A percentile compares a stretch with the other conserved stretches of the same genome.
These are phyloP conservation scores for Pseudochirops cupreus DNA, from an alignment of 2,797 vertebrate species.

Conservation along the genomic window DNA sequence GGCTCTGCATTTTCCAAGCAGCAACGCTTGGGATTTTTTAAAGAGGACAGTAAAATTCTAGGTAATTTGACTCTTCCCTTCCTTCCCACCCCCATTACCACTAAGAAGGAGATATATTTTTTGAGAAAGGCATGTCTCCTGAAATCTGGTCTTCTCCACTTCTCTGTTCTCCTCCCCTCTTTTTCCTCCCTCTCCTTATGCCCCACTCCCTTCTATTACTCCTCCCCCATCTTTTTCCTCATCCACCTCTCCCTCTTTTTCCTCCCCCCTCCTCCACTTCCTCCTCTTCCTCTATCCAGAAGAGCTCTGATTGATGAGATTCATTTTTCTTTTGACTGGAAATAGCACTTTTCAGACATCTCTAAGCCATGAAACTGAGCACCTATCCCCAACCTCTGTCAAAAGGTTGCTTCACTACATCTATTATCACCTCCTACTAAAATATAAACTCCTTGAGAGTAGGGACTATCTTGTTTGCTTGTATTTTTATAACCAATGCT, in stretches of 20 bases:
- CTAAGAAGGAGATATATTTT: background rate
- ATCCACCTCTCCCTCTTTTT: background rate
- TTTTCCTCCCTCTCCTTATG: background rate
- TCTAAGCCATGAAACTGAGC: background rate
- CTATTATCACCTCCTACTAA: background rate
- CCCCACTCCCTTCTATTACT: background rate
- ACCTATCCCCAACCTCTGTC: background rate
- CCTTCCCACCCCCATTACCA: background rate
- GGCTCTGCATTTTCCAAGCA: background rate
- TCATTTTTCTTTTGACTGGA: background rate
- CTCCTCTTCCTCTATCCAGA: background rate
- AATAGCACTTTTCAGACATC: background rate
- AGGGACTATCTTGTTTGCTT: background rate
- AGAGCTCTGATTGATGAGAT: background rate
- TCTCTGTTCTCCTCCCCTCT: background rate
- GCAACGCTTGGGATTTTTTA: background rate
- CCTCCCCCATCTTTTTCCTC: too few species aligned
- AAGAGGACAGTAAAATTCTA: background rate
- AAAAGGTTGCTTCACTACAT: background rate
- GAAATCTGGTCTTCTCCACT: background rate
- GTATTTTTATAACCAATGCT: background rate
- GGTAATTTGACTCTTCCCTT: background rate
- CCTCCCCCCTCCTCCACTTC: background rate
- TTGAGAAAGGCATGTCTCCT: background rate
- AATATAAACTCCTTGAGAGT: background rate